Percentiles rank a stretch among this genome's conserved stretches.
Conservation (phyloP, 2,888 invertebrate genomes). For the Chaetoderma sp. region DNA sequence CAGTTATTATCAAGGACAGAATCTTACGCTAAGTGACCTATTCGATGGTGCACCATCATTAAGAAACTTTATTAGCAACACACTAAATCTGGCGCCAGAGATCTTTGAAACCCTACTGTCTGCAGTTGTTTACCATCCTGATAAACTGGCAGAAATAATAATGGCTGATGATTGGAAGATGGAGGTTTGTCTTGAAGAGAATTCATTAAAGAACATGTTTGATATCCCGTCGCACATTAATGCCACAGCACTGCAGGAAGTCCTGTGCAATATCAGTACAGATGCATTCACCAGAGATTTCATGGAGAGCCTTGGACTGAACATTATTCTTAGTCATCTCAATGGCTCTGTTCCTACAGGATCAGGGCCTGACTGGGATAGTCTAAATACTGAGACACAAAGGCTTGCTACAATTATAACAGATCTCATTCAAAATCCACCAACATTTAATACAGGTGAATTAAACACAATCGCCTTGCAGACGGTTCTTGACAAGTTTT, state of each 20-base stretch:
- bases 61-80: conserved; percentile 23
- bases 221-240: conserved; percentile 27
- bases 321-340: neutral
- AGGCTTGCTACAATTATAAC: conserved; percentile 28
- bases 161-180: conserved; percentile 14
- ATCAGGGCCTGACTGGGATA: conserved; percentile 39
- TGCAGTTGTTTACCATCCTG: conserved; percentile 36
- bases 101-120: conserved; percentile 31
- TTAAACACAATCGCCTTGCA: neutral
- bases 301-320: conserved; percentile 3
- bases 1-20: conserved; percentile 25
- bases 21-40: conserved; percentile 34
- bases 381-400: conserved; percentile 27
- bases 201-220: conserved; percentile 27
- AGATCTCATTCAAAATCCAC: conserved; percentile 30
- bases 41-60: conserved; percentile 34
- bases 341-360: too few relatives aligned
- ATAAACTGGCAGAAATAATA: conserved; percentile 29
- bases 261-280: conserved; percentile 31
- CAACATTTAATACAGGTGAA: neutral
- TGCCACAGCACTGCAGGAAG: conserved; percentile 28
- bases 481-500: neutral
- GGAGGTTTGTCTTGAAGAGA: conserved; percentile 22
- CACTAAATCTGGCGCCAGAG: conserved; percentile 35
- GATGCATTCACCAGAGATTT: conserved; percentile 4